phyloP scores from a whole-genome alignment of 2,888 invertebrate species.

The Calameuta idolon region DNA sequence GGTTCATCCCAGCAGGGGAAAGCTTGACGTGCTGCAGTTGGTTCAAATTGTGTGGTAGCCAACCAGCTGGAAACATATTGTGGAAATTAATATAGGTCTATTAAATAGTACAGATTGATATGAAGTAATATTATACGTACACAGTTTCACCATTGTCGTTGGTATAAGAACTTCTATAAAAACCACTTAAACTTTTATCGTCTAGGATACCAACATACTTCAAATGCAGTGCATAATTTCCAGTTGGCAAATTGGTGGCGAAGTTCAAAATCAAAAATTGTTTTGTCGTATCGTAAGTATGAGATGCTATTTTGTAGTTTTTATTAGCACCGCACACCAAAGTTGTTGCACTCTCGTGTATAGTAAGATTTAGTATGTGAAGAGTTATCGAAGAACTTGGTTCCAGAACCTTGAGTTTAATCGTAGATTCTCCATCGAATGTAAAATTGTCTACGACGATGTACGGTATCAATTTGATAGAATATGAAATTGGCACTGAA shows the following conservation, averaged over 20 bases:
- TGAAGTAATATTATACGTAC: conserved; percentile 37
- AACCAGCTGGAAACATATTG: conserved; percentile 69
- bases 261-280: conserved; percentile 44
- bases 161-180: conserved; percentile 76
- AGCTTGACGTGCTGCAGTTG: conserved; percentile 66
- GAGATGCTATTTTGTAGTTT: neutral
- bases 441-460: neutral
- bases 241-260: conserved; percentile 44
- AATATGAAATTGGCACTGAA: conserved; percentile 8
- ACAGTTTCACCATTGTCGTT: conserved; percentile 63
- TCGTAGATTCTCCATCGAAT: conserved; percentile 8
- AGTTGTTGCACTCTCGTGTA: conserved; percentile 56
- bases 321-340: too few relatives aligned
- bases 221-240: conserved; percentile 71
- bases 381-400: neutral
- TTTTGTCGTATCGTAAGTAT: conserved; percentile 31
- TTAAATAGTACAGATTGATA: too few relatives aligned
- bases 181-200: conserved; percentile 71
- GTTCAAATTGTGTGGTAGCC: conserved; percentile 77
- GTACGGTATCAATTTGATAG: neutral
- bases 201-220: conserved; percentile 73
- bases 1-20: conserved; percentile 75
- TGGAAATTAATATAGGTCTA: too few relatives aligned
- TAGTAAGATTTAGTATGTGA: neutral
- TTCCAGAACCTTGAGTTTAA: neutral